Base-by-base conservation (phyloP, 1,140 invertebrate species). In the Aphis gossypii region DNA sequence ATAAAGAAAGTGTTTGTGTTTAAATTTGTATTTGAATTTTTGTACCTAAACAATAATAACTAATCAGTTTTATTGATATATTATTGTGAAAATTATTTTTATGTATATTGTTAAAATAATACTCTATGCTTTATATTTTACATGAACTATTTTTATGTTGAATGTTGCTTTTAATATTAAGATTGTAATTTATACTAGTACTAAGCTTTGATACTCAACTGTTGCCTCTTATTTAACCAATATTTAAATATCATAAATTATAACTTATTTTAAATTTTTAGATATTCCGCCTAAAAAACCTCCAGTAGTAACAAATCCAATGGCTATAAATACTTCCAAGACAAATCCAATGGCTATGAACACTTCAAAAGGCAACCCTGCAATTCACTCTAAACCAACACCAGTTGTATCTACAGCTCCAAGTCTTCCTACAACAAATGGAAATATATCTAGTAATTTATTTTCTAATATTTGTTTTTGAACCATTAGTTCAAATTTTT, bases 401-500 rank as follows among this genome's bases (percentile, higher is more conserved):
- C 76, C 92, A 54, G 92, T 41, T 44, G 48, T 86, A 25, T 93
- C 92, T n/a, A 93, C 48, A 18, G 48, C 51, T 20, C 48, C 92
- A 86, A 93, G 48, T 93, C 92, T 84, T 84, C 92, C 92, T 41
- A 93, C 82, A 54, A 93, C 92, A 86, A 93, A 93, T 93, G 92
- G 92, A 93, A 93, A 93, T 86, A 93, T 93, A 54, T 84, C 92
- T 11, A 93, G 92, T 93, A 93, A 93, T 86, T 18, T 7, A 68
- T 44, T 21, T 68, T 68, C 0, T 7, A 30, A 56, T 25, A 56
- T 41, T 89, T 56, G 4, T 60, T 76, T n/a, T 76, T 4, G 1
- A 41, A 41, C 46, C 60, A 41, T 30, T 51, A 90, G 41, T 60
- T 90, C 4, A n/a, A 76, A 76, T 76, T 18, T 76, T n/a, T 30